Evolutionary conservation across 2,888 invertebrate genomes (phyloP), one percentile per base, ranked within the genome.

Genomic region (Polia nebulosa): DNA sequence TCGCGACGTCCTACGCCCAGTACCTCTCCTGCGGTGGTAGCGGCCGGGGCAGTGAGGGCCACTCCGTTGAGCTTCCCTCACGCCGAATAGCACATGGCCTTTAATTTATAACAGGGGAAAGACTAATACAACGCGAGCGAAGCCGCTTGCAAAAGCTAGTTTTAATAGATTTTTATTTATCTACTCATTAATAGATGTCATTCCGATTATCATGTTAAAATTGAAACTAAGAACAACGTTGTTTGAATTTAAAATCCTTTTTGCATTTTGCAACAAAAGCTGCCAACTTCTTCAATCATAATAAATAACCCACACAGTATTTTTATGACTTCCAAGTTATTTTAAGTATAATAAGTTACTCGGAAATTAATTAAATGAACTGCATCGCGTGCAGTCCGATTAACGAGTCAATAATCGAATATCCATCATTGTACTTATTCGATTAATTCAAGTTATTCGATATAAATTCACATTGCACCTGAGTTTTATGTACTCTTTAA

Each of bases 401-500:
- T 59, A 72, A 56, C 58, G 55, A 72, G 51, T 52, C 32, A 72
- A 66, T 66, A 66, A 72, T 78, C 55, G 51, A 62, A 52, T 67
- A 47, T 66, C 39, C 55, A 58, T 72, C 55, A 59, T 56, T 69
- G 49, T 47, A 6, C 13, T 39, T 15, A 56, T 67, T 68, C 41
- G 32, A 59, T 74, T 39, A 56, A 49, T 41, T 34, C 7, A 39
- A 44, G 51, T 55, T 59, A 72, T 63, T 56, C 56, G 20, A 53
- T 60, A 41, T 36, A n/a, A n/a, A 73, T 41, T 45, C 44, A 58
- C 66, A 41, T 66, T 77, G 58, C 78, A 76, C 66, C 78, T 72
- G 61, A 66, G 55, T 61, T 63, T 39, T 41, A 47, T n/a, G 22
- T 27, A 41, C 34, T 49, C 25, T 61, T 45, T 58, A 58, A 58